Conservation (phyloP, 1,140 invertebrate genomes). For the Idris sp. region DNA sequence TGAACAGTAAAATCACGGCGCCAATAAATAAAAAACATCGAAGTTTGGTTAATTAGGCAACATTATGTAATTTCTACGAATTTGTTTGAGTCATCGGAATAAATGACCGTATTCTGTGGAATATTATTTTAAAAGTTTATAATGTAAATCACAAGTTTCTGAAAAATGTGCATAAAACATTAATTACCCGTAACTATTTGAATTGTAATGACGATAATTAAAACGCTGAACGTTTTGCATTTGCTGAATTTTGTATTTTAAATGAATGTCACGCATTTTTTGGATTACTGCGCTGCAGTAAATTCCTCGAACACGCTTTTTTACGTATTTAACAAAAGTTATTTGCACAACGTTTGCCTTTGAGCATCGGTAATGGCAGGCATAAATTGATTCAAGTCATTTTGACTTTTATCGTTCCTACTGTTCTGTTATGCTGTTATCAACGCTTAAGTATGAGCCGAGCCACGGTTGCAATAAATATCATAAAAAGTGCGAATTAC, state of each 20-base stretch:
- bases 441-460: neutral
- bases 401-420: conserved; percentile 42
- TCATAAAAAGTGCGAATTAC: conserved; percentile 40
- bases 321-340: conserved; percentile 33
- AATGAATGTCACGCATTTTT: conserved; percentile 45
- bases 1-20: no score
- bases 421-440: conserved; percentile 23
- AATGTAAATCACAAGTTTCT: no score
- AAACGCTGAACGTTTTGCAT: conserved; percentile 22
- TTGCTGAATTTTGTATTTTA: conserved; percentile 8
- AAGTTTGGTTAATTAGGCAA: conserved; percentile 23
- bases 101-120: conserved; percentile 17
- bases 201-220: conserved; percentile 22
- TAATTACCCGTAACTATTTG: conserved; percentile 32
- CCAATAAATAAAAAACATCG: conserved; percentile 13
- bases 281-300: conserved; percentile 25
- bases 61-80: conserved; percentile 18
- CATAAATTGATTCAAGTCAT: conserved; percentile 39
- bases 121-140: no score
- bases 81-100: conserved; percentile 24
- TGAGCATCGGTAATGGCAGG: conserved; percentile 30
- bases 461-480: conserved; percentile 31
- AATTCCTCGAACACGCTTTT: conserved; percentile 24
- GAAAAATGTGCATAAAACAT: conserved; percentile 20
- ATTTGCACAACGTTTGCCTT: conserved; percentile 46